phyloP scores from a whole-genome alignment of 1,140 invertebrate species.

The Tetragnatha versicolor region DNA sequence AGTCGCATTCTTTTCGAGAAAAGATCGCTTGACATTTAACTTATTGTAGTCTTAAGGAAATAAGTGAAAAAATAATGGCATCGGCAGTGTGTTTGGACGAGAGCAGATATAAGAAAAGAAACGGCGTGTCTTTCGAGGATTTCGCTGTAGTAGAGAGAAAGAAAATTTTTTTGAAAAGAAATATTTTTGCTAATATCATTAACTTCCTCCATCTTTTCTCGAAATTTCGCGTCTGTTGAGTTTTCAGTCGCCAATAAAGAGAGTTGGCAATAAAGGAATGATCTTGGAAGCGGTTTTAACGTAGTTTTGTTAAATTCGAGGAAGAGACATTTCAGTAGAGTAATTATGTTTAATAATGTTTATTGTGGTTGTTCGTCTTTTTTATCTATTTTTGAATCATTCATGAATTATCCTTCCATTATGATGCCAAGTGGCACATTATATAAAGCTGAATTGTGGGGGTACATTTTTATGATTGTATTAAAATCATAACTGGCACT shows the following conservation, averaged over 20 bases:
- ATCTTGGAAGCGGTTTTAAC: no score
- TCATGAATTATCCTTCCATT: neutral
- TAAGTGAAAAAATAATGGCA: neutral
- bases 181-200: constrained; percentile 21
- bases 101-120: neutral
- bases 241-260: no score
- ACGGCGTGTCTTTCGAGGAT: constrained; percentile 2
- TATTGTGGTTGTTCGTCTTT: neutral
- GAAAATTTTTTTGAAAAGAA: neutral
- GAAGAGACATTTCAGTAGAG: neutral
- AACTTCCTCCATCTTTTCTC: neutral
- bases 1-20: neutral
- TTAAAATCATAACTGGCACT: no score
- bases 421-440: no score
- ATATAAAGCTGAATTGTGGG: no score
- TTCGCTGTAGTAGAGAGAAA: constrained; percentile 1
- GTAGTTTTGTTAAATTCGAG: no score
- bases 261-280: no score
- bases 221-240: neutral
- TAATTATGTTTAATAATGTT: neutral
- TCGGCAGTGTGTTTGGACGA: neutral
- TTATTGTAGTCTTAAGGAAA: neutral
- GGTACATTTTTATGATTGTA: no score
- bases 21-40: constrained; percentile 12
- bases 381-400: neutral